Conservation (phyloP, 2,113 vertebrate species). For the Eudorcas thomsonii region DNA sequence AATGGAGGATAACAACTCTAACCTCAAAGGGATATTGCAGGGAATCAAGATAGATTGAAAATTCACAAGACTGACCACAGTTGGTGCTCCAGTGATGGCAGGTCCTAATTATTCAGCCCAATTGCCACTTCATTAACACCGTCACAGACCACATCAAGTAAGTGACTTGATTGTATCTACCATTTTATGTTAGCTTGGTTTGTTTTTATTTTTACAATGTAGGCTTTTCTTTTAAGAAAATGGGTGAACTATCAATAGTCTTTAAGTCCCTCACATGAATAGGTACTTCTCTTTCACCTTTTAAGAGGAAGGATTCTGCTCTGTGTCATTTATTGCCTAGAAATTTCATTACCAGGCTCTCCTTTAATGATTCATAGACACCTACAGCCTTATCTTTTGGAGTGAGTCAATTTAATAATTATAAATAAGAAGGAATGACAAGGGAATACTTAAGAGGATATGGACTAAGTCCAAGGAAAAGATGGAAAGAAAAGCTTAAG, state of each 20-base stretch:
- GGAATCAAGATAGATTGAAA: neutral
- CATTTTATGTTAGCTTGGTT: neutral
- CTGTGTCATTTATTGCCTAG: neutral
- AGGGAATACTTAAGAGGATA: neutral
- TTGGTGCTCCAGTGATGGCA: neutral
- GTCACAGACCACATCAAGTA: neutral
- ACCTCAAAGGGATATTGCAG: neutral
- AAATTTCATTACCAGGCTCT: slow-evolving; percentile 15
- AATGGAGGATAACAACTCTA: neutral
- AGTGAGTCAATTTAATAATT: neutral
- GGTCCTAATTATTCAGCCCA: neutral
- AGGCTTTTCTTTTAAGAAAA: neutral
- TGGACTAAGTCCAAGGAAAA: neutral
- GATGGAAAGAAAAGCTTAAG: neutral
- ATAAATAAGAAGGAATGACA: neutral
- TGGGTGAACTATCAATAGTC: neutral
- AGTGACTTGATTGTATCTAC: neutral
- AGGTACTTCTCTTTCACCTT: neutral
- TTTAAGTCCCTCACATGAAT: neutral
- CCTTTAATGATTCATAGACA: neutral
- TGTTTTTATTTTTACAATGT: neutral
- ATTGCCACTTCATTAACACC: neutral
- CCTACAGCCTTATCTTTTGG: neutral
- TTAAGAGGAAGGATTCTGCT: neutral
- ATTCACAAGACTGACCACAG: neutral